A percentile compares a stretch with the other conserved stretches of the same genome.
These are phyloP conservation scores for Mixornis gularis DNA, from an alignment of 2,113 vertebrate species.

Conservation along the genomic window DNA sequence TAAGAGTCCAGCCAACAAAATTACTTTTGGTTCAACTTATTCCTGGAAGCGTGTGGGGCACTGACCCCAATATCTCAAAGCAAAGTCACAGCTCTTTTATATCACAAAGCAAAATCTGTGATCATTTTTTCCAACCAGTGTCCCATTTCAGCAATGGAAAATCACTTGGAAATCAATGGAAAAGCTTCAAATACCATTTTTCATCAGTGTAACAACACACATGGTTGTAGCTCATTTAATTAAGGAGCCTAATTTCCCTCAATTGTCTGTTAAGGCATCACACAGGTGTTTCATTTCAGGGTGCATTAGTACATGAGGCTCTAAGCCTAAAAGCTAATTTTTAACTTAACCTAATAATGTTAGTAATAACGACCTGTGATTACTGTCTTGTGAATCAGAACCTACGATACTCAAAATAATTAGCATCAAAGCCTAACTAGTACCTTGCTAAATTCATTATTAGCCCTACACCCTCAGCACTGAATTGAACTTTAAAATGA, in stretches of 20 bases:
- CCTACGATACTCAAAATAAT: constrained; percentile 72
- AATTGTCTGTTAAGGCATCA: constrained; percentile 45
- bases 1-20: not conserved
- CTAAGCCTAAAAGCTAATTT: constrained; percentile 70
- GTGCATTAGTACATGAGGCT: constrained; percentile 54
- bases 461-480: constrained; percentile 61
- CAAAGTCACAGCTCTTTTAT: not conserved
- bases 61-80: not conserved
- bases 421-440: constrained; percentile 67
- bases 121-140: not conserved
- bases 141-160: not conserved
- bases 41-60: accelerated
- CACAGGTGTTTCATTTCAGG: constrained; percentile 70
- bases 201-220: constrained; percentile 12
- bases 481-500: constrained; percentile 24
- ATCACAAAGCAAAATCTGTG: not conserved
- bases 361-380: constrained; percentile 64
- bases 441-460: constrained; percentile 67
- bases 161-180: not conserved
- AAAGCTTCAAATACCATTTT: not conserved
- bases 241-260: constrained; percentile 61
- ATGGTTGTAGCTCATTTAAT: constrained; percentile 60
- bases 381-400: constrained; percentile 72
- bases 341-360: constrained; percentile 70
- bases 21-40: not conserved